Evolutionary conservation across 2,888 invertebrate genomes (phyloP).

Genomic region (Tenthredo amoena): DNA sequence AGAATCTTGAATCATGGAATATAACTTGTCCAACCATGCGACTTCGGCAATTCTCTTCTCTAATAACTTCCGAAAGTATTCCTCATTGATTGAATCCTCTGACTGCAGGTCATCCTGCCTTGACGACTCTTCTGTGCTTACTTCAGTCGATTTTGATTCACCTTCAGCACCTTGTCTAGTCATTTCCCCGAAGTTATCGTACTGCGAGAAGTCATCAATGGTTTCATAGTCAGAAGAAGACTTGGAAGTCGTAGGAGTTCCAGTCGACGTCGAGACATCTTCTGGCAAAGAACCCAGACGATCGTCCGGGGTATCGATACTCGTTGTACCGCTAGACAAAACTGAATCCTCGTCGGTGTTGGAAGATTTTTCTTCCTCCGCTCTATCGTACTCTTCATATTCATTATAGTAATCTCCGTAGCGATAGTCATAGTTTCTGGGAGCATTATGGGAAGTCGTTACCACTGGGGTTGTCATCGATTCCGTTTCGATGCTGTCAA

Average conservation of each 20-base stretch:
- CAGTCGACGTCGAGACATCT: no score
- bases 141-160: neutral
- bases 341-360: neutral
- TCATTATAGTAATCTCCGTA: neutral
- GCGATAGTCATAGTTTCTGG: neutral
- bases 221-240: no score
- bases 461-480: neutral
- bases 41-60: neutral
- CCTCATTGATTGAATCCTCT: neutral
- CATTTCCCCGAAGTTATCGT: no score
- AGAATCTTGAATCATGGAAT: no score
- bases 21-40: neutral
- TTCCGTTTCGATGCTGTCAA: neutral
- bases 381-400: neutral
- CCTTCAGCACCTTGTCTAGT: neutral
- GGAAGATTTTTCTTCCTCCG: neutral
- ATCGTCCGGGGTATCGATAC: no score
- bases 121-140: neutral
- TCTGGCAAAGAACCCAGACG: no score
- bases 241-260: no score
- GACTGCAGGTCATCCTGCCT: neutral
- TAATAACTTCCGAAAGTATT: neutral
- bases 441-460: neutral
- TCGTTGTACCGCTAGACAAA: neutral
- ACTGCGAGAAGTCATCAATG: no score